Conservation (phyloP, 1,140 invertebrate species). For the Pseudomyrmex flavicornis region DNA sequence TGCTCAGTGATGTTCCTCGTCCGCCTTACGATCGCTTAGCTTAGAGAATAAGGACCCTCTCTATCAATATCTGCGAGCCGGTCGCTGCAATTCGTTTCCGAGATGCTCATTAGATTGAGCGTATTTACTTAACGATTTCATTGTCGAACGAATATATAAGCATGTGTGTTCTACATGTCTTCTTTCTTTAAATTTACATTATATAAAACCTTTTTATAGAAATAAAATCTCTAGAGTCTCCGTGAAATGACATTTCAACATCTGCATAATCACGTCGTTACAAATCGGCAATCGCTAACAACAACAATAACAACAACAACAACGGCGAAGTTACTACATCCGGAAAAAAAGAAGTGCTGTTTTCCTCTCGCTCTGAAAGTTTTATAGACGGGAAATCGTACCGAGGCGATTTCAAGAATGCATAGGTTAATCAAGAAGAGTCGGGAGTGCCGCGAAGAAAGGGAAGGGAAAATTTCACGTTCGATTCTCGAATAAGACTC, state of each 20-base stretch:
- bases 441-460: background rate
- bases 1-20: conserved; percentile 51
- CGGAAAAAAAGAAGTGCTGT: conserved; percentile 38
- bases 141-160: conserved; percentile 33
- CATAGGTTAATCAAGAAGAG: conserved; percentile 76
- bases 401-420: conserved; percentile 74
- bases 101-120: conserved; percentile 36
- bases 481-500: conserved; percentile 60
- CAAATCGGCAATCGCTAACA: background rate
- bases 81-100: conserved; percentile 38
- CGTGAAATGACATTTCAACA: too few species aligned
- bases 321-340: conserved; percentile 20
- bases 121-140: conserved; percentile 32
- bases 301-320: background rate
- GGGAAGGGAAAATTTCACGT: conserved; percentile 4
- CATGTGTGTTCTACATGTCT: background rate
- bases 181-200: background rate
- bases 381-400: conserved; percentile 64
- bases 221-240: background rate
- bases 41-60: conserved; percentile 44
- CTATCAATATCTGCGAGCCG: conserved; percentile 41
- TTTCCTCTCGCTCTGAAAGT: conserved; percentile 65
- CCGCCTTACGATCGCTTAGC: conserved; percentile 40
- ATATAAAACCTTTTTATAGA: background rate
- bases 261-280: background rate